Evolutionary conservation across 1,140 invertebrate species (phyloP), one percentile per base, ranked within the genome.

Genomic region (Coenobita brevimanus): DNA sequence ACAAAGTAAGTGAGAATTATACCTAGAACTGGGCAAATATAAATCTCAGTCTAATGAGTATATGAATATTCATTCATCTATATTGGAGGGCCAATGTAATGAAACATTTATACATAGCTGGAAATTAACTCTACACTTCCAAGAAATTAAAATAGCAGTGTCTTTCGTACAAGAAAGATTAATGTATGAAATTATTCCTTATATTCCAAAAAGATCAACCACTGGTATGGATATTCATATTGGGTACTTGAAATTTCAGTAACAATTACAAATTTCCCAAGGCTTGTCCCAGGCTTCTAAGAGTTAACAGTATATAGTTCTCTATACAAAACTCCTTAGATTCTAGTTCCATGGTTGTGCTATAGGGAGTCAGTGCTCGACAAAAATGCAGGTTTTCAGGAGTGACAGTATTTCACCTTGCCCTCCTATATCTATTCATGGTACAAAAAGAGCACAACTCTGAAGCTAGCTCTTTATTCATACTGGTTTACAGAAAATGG

Each of bases 231-330:
- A 86, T 78, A 57, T 60, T 86, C 83, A 86, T 38, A 62, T 86
- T 86, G 60, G 80, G 64, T 79, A n/a, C n/a, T 86, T 86, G 83
- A 64, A 46, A 79, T 86, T 86, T 60, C 83, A 78, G 78, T 86
- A 86, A 79, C 83, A 86, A 75, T 86, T 75, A 76, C 27, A 76
- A 81, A 46, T 79, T 43, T 86, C 43, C 57, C 82, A 73, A 83
- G 69, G 33, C 33, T 50, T n/a, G 38, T 73, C 46, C 67, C 57
- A 75, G 46, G 46, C 46, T 50, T 50, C 76, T 79, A 73, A 83
- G 43, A 73, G 54, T 46, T 79, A 67, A 62, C 60, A 50, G 62
- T 64, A 75, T 60, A 54, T 69, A 36, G 36, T 43, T 46, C 43
- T 62, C 71, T 79, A 79, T 79, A 86, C 75, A 79, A 86, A 86